Percentiles rank a stretch among this genome's conserved stretches.
phyloP scores from a whole-genome alignment of 2,113 vertebrate genomes.

The Amphilophus citrinellus region DNA sequence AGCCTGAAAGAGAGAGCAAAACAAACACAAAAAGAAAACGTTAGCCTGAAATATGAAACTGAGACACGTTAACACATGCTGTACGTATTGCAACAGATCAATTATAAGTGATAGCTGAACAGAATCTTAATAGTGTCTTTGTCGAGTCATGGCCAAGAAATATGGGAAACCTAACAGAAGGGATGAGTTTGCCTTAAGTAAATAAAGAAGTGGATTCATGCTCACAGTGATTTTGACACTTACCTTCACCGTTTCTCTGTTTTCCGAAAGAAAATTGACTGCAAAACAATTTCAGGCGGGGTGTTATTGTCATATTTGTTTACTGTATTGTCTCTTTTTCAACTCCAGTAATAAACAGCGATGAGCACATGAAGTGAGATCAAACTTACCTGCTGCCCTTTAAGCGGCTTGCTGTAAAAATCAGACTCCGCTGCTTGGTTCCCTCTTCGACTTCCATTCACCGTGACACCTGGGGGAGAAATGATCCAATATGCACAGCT shows the following conservation, averaged over 20 bases:
- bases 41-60: not conserved
- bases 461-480: conserved; percentile 49
- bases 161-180: conserved; percentile 5
- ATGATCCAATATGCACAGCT: conserved; percentile 32
- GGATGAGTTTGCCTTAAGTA: not conserved
- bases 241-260: conserved; percentile 69
- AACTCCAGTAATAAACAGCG: not conserved
- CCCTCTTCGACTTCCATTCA: conserved; percentile 45
- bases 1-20: conserved; percentile 4
- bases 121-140: not conserved
- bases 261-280: conserved; percentile 65
- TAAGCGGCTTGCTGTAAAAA: conserved; percentile 78
- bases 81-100: not conserved
- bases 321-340: not conserved
- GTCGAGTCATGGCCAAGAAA: conserved; percentile 10
- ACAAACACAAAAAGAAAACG: not conserved
- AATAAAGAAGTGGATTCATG: not conserved
- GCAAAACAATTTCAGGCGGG: conserved; percentile 8
- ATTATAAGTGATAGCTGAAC: not conserved
- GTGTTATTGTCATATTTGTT: not conserved
- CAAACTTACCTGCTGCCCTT: conserved; percentile 66
- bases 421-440: conserved; percentile 54
- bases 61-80: not conserved
- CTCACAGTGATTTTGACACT: not conserved
- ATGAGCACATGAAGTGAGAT: not conserved